Conservation (phyloP, 2,113 vertebrate species). For the Epinephelus moara region DNA sequence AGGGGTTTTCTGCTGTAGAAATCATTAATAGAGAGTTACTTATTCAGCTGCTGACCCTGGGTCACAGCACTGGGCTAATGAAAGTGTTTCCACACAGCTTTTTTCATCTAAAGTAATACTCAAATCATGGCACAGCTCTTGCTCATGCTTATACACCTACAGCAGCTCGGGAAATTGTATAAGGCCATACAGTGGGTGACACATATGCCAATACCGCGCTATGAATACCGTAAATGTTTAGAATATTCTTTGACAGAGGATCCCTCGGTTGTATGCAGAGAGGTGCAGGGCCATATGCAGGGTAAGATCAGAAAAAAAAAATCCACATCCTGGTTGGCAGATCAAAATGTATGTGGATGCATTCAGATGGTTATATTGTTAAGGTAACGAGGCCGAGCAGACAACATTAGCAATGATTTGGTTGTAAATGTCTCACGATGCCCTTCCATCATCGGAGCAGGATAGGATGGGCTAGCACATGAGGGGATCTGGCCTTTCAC, state of each 20-base stretch:
- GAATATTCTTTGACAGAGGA: slow-evolving; percentile 73
- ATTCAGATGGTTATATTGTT: slow-evolving; percentile 62
- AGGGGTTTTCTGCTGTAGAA: slow-evolving; percentile 87
- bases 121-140: slow-evolving; percentile 80
- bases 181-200: slow-evolving; percentile 78
- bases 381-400: slow-evolving; percentile 74
- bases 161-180: slow-evolving; percentile 73
- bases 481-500: slow-evolving; percentile 81
- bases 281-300: slow-evolving; percentile 48
- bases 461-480: slow-evolving; percentile 42
- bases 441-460: slow-evolving; percentile 56
- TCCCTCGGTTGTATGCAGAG: slow-evolving; percentile 11
- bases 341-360: slow-evolving; percentile 58
- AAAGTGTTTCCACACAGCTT: slow-evolving; percentile 86
- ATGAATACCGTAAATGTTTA: slow-evolving; percentile 83
- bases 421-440: slow-evolving; percentile 68
- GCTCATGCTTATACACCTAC: slow-evolving; percentile 72
- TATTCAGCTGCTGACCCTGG: slow-evolving; percentile 83
- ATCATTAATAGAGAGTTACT: slow-evolving; percentile 88
- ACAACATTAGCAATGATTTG: slow-evolving; percentile 57
- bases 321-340: slow-evolving; percentile 26
- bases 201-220: slow-evolving; percentile 65
- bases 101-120: slow-evolving; percentile 87
- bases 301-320: slow-evolving; percentile 40
- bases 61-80: slow-evolving; percentile 83